Evolutionary conservation across 2,797 vertebrate genomes (phyloP).

Genomic region (Gouania willdenowi): DNA sequence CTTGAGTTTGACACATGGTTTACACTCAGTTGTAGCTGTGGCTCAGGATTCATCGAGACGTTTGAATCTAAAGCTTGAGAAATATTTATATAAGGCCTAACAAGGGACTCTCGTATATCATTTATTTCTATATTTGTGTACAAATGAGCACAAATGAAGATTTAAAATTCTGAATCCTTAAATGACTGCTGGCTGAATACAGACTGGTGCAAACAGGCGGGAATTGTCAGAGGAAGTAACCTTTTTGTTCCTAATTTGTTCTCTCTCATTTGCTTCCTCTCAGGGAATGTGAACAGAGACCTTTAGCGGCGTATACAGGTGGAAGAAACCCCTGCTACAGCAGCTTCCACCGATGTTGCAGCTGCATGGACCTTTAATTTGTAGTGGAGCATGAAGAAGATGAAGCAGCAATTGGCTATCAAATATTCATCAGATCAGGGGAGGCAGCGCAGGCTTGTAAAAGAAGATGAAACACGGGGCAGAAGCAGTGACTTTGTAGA

Average conservation of each 20-base stretch:
- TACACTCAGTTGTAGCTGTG: no score
- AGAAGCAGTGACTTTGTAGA: conserved; percentile 31
- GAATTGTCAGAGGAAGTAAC: not conserved
- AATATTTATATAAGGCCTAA: no score
- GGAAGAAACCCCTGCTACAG: conserved; percentile 22
- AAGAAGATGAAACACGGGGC: conserved; percentile 46
- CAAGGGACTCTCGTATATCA: no score
- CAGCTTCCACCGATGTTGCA: conserved; percentile 23
- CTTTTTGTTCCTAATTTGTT: not conserved
- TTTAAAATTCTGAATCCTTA: no score
- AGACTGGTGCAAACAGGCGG: not conserved
- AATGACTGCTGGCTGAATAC: not conserved
- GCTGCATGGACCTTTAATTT: conserved; percentile 40
- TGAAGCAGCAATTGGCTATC: conserved; percentile 63
- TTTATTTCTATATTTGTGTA: no score
- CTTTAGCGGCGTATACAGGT: no score
- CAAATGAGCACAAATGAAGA: no score
- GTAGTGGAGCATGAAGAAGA: conserved; percentile 67
- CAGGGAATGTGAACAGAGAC: conserved; percentile 27
- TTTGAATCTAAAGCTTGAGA: no score
- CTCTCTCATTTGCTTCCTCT: not conserved
- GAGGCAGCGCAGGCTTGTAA: conserved; percentile 53
- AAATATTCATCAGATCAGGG: conserved; percentile 68
- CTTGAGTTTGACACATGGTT: no score
- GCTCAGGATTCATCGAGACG: no score